phyloP scores from a whole-genome alignment of 2,113 vertebrate genomes.

The Rhinoptilus africanus region DNA sequence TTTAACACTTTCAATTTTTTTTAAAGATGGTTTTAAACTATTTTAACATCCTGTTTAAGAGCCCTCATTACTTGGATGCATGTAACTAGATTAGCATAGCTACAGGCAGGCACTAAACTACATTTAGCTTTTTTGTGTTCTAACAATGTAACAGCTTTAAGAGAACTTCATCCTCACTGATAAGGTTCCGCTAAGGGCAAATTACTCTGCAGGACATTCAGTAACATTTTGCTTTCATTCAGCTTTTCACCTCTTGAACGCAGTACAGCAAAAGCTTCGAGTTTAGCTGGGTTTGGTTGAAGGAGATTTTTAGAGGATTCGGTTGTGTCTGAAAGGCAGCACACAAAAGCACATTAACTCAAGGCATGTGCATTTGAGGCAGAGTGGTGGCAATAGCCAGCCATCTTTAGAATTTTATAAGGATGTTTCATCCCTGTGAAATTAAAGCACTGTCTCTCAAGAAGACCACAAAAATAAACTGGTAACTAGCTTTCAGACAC shows the following conservation, averaged over 20 bases:
- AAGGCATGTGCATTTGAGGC: neutral
- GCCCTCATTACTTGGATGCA: neutral
- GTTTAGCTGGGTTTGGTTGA: neutral
- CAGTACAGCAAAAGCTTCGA: neutral
- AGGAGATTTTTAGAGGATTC: neutral
- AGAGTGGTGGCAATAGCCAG: neutral
- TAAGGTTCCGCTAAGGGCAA: neutral
- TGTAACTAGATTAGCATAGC: neutral
- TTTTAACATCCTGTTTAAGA: neutral
- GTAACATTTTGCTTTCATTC: neutral
- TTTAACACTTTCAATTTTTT: neutral
- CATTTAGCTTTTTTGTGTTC: neutral
- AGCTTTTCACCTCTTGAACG: neutral
- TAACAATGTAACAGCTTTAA: neutral
- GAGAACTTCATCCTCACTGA: neutral
- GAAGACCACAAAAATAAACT: neutral
- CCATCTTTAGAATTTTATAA: neutral
- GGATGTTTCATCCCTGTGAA: neutral
- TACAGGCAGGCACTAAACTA: neutral
- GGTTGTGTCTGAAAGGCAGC: neutral
- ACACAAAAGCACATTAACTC: neutral
- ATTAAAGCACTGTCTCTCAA: neutral
- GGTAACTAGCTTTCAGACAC: neutral
- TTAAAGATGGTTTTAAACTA: neutral
- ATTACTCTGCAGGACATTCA: neutral